Evolutionary conservation across 2,888 invertebrate genomes (phyloP).

Genomic region (Lasiommata megera): DNA sequence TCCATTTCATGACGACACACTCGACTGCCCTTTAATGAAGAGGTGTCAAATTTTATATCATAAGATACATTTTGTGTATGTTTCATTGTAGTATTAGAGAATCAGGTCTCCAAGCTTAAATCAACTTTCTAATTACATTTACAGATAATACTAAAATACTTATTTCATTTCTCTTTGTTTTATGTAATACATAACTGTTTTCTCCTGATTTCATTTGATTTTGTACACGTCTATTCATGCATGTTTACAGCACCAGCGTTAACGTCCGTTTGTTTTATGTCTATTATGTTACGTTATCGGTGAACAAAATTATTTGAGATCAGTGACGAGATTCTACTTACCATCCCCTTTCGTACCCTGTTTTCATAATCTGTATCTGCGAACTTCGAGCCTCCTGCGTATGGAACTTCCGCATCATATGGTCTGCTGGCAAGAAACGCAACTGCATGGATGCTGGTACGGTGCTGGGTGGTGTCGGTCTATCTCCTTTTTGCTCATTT

Average conservation of each 20-base stretch:
- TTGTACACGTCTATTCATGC: conserved; percentile 64
- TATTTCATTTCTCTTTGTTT: conserved; percentile 2
- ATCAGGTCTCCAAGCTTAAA: conserved; percentile 22
- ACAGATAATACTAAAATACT: not conserved
- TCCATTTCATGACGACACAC: not conserved
- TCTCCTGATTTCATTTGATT: conserved; percentile 78
- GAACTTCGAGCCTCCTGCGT: conserved; percentile 55
- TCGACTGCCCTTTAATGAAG: not conserved
- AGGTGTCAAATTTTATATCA: not conserved
- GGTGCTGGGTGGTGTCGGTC: conserved; percentile 74
- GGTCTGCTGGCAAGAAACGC: conserved; percentile 57
- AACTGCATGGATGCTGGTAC: conserved; percentile 72
- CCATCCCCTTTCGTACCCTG: conserved; percentile 39
- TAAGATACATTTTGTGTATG: not conserved
- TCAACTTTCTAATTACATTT: conserved; percentile 9
- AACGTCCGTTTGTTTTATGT: conserved; percentile 49
- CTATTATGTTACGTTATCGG: conserved; percentile 23
- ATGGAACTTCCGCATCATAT: conserved; percentile 60
- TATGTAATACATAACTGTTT: conserved; percentile 44
- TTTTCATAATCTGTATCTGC: conserved; percentile 43
- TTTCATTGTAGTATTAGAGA: not conserved
- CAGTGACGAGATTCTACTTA: conserved; percentile 76
- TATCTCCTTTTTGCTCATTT: conserved; percentile 48
- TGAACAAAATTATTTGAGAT: conserved; percentile 75
- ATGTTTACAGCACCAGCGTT: conserved; percentile 44